These are phyloP conservation scores for Muscidifurax raptorellus DNA, from an alignment of 1,140 invertebrate genomes.

Conservation along the genomic window DNA sequence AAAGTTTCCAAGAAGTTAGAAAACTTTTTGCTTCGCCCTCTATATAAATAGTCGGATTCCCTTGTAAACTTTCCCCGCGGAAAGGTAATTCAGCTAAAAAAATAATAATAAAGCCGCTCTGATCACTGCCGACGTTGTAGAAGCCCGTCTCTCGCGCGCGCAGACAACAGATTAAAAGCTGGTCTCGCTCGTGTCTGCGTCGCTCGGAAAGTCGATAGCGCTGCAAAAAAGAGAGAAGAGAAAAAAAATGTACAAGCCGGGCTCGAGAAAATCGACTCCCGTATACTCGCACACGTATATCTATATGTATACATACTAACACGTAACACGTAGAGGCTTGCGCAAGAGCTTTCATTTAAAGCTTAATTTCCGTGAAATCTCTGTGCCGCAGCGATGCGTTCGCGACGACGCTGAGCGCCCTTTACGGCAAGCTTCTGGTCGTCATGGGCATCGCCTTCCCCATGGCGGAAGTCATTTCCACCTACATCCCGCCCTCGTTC, in stretches of 20 bases:
- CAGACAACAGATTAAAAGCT: background rate
- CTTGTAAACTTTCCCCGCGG: too few relatives aligned
- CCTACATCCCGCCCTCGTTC: conserved; percentile 92
- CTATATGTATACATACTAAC: too few relatives aligned
- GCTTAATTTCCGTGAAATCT: conserved; percentile 48
- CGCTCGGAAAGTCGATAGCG: background rate
- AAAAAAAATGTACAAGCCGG: background rate
- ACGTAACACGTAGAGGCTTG: too few relatives aligned
- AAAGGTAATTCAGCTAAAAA: too few relatives aligned
- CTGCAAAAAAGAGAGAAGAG: background rate
- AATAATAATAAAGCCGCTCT: background rate
- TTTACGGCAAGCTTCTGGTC: conserved; percentile 95
- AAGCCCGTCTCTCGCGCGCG: background rate
- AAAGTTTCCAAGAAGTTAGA: too few relatives aligned
- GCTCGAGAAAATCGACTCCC: background rate
- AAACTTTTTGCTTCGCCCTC: too few relatives aligned
- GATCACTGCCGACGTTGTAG: too few relatives aligned
- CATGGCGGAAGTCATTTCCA: conserved; percentile 93
- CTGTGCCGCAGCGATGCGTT: conserved; percentile 81
- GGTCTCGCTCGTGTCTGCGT: background rate
- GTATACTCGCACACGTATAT: too few relatives aligned
- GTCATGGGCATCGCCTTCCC: conserved; percentile 96
- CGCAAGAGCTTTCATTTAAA: conserved; percentile 20
- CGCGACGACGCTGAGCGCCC: conserved; percentile 90
- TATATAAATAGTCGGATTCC: too few relatives aligned